Evolutionary conservation across 2,113 vertebrate species (phyloP), one percentile per base, ranked within the genome.

Genomic region (Pygoscelis antarcticus): DNA sequence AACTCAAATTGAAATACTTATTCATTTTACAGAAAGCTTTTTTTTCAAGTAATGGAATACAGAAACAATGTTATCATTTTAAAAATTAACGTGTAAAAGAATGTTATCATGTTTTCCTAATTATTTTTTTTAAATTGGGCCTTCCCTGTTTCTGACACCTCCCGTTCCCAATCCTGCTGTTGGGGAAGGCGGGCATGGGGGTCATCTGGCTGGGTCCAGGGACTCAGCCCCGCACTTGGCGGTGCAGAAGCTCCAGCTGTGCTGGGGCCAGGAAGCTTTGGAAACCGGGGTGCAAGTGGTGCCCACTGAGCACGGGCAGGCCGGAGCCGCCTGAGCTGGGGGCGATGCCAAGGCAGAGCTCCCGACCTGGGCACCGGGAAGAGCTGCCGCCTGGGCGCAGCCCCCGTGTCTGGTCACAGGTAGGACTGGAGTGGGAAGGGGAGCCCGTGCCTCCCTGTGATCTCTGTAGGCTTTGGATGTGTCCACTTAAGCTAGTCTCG

Each of bases 141-240:
- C 18, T 54, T 61, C 23, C 13, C 18, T 13, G 9, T 65, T 78
- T 46, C 36, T n/a, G 18, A 23, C 20, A 7, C 18, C 29, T n/a
- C 46, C 29, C 0, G 0, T 23, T 89, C 38, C 49, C 3, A 6
- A 3, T 23, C 21, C 44, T 52, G 57, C 32, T 21, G 15, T 2
- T 52, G 46, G 52, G 51, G 26, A 25, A 32, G 69, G 2, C 1
- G 12, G 38, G 42, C 6, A 9, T 2, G 10, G 36, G 29, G 13
- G 14, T 38, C 10, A 16, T 2, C 46, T 0, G 7, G 19, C 27
- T 1, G 4, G 21, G 20, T 6, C 6, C 42, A 9, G 66, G 47
- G 70, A 4, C 83, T 38, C 10, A 0, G 6, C 23, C 13, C 36
- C 1, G 1, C 16, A 1, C 7, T 11, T 6, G 20, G n/a, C 1